Conservation (phyloP, 2,113 vertebrate species). For the Sialia sialis region DNA sequence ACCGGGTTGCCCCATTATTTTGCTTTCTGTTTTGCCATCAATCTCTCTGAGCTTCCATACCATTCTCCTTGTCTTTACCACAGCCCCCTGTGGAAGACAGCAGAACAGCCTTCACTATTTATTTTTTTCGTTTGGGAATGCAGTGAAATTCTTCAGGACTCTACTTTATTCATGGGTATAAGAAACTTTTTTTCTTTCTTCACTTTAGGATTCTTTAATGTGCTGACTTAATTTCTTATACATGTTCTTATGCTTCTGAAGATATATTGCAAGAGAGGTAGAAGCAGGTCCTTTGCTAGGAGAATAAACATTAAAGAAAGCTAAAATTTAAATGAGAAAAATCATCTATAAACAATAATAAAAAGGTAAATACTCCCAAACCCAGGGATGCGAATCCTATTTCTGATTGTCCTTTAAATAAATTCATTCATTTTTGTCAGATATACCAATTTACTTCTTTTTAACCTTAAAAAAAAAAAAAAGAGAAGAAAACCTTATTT, state of each 20-base stretch:
- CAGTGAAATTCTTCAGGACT: neutral
- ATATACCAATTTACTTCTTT: neutral
- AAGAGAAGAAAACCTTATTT: accelerated
- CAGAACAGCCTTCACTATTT: neutral
- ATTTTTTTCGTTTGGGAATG: neutral
- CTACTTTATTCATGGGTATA: neutral
- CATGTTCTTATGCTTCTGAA: neutral
- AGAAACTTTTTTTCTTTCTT: neutral
- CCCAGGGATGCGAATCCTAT: neutral
- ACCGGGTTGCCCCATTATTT: neutral
- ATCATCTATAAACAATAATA: neutral
- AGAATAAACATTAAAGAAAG: neutral
- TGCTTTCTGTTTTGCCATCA: neutral
- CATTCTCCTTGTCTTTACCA: neutral
- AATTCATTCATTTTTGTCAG: neutral
- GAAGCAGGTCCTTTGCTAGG: neutral
- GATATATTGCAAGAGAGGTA: neutral
- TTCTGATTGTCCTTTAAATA: neutral
- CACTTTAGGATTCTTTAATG: neutral
- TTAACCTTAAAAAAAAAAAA: neutral
- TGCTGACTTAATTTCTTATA: neutral
- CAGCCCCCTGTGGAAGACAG: neutral
- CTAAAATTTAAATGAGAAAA: neutral
- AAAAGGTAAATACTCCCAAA: neutral
- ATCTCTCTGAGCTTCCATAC: neutral